A percentile compares a stretch with the other conserved stretches of the same genome.
These are phyloP conservation scores for Decapterus maruadsi DNA, from an alignment of 2,797 vertebrate species.

Conservation along the genomic window DNA sequence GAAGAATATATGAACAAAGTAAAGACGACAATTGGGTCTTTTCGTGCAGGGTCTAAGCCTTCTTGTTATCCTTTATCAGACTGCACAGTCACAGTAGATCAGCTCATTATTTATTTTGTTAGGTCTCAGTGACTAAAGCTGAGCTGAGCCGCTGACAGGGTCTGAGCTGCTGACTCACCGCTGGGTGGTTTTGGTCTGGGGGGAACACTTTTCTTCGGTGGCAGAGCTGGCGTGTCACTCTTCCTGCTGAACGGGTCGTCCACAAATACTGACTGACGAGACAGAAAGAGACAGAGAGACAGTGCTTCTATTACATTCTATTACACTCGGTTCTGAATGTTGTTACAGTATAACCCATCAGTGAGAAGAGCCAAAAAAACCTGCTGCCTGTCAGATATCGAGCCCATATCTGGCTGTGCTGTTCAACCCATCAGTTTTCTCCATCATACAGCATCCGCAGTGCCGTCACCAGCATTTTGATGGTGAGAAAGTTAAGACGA, in stretches of 20 bases:
- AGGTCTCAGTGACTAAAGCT: not conserved
- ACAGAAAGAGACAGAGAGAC: not conserved
- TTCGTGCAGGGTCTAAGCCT: not conserved
- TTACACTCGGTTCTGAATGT: no score
- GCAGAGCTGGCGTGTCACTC: conserved; percentile 93
- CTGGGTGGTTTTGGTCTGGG: conserved; percentile 96
- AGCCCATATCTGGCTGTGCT: no score
- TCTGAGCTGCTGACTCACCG: conserved; percentile 85
- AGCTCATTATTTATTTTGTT: not conserved
- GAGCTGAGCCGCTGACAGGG: not conserved
- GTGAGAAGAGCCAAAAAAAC: no score
- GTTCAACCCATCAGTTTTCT: no score
- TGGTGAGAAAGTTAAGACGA: no score
- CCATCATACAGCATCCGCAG: no score
- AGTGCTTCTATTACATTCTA: no score
- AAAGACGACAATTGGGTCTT: not conserved
- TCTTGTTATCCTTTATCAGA: no score
- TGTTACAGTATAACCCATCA: no score
- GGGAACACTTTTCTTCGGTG: conserved; percentile 95
- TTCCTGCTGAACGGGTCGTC: conserved; percentile 96
- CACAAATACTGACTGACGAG: conserved; percentile 85
- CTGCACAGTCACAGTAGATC: not conserved
- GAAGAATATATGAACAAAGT: not conserved
- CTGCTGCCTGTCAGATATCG: no score
- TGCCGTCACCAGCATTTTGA: no score